phyloP scores from a whole-genome alignment of 1,140 invertebrate genomes.

The Arctopsyche grandis region DNA sequence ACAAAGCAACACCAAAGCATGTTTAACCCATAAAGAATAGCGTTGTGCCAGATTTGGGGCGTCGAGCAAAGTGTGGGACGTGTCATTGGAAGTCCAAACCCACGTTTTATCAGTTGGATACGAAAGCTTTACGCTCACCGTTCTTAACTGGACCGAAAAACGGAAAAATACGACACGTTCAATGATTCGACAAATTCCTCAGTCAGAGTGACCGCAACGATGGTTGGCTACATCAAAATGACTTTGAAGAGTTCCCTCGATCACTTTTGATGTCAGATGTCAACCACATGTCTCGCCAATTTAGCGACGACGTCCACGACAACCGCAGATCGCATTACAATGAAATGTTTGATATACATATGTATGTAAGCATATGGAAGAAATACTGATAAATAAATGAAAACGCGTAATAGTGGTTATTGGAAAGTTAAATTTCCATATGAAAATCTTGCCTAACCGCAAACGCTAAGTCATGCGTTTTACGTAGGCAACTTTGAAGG shows the following conservation, averaged over 20 bases:
- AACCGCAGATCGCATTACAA: neutral
- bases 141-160: neutral
- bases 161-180: neutral
- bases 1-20: neutral
- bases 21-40: conserved; percentile 13
- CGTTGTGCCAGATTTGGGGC: conserved; percentile 28
- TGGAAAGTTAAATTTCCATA: too few species aligned
- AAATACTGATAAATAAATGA: too few species aligned
- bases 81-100: conserved; percentile 37
- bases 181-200: neutral
- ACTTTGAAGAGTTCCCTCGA: too few species aligned
- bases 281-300: conserved; percentile 19
- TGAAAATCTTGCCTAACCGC: too few species aligned
- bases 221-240: neutral
- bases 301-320: neutral
- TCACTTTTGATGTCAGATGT: neutral
- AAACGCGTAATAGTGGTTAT: too few species aligned
- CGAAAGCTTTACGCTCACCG: conserved; percentile 1
- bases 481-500: too few species aligned
- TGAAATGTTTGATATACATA: neutral
- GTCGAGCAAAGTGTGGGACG: conserved; percentile 20
- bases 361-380: too few species aligned
- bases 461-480: too few species aligned
- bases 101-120: conserved; percentile 12
- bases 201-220: neutral